Evolutionary conservation across 2,888 invertebrate species (phyloP).

Genomic region (Tenthredo livida): DNA sequence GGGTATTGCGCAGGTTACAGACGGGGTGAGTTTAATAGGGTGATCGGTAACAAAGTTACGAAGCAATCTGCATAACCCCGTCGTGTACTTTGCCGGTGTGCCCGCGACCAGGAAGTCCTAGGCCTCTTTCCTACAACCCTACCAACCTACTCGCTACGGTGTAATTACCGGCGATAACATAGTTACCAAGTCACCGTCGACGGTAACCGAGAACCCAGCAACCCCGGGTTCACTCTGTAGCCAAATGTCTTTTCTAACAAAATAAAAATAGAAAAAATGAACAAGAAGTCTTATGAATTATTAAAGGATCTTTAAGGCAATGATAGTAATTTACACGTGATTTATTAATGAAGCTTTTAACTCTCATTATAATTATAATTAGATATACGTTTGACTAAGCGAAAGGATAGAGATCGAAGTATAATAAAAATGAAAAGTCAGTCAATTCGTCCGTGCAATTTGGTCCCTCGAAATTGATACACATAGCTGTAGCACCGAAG

Average conservation of each 20-base stretch:
- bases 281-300: not conserved
- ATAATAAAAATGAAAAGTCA: not conserved
- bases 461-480: not conserved
- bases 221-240: slow-evolving; percentile 2
- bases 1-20: not conserved
- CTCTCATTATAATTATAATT: not conserved
- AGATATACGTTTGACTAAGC: not conserved
- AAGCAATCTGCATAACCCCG: slow-evolving; percentile 78
- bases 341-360: not conserved
- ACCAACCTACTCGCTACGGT: slow-evolving; percentile 60
- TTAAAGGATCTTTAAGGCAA: not conserved
- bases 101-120: slow-evolving; percentile 62
- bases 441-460: not conserved
- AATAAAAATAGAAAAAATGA: not conserved
- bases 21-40: slow-evolving; percentile 73
- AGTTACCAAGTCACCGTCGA: slow-evolving; percentile 73
- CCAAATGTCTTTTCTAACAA: slow-evolving; percentile 11
- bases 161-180: slow-evolving; percentile 75
- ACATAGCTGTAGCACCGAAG: not conserved
- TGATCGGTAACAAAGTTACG: slow-evolving; percentile 77
- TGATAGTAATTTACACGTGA: not conserved
- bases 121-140: slow-evolving; percentile 53
- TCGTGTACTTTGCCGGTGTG: slow-evolving; percentile 67
- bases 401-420: not conserved
- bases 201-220: slow-evolving; percentile 69